Evolutionary conservation across 1,140 invertebrate species (phyloP).

Genomic region (Caenorhabditis brenneri): DNA sequence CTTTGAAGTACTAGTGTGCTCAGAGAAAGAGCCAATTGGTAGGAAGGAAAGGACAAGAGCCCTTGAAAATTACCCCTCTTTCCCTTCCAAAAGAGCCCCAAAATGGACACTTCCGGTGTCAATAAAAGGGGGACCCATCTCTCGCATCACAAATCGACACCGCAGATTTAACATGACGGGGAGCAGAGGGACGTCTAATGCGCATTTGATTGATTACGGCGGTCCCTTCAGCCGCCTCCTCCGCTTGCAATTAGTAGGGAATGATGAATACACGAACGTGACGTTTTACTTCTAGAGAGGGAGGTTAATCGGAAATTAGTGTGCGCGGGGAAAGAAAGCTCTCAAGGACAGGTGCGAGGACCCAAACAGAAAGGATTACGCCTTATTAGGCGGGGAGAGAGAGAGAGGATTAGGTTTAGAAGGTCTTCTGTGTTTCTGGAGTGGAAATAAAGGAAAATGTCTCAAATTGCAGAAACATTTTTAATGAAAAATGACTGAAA

Average conservation of each 20-base stretch:
- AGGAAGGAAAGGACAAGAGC: not conserved
- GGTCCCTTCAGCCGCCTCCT: not conserved
- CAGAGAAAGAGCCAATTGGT: not conserved
- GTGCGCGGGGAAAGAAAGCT: not conserved
- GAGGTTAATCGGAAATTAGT: not conserved
- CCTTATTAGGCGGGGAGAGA: not conserved
- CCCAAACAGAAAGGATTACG: not conserved
- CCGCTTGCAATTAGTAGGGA: not conserved
- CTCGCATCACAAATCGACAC: not conserved
- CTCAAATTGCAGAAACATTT: too few species aligned
- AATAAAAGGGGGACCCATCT: not conserved
- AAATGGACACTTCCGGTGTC: not conserved
- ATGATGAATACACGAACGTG: not conserved
- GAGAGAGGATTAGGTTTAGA: not conserved
- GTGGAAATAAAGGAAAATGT: too few species aligned
- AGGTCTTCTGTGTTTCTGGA: too few species aligned
- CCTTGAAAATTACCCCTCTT: not conserved
- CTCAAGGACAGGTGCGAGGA: not conserved
- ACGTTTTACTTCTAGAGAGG: not conserved
- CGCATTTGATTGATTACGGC: slow-evolving; percentile 25
- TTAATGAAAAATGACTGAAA: too few species aligned
- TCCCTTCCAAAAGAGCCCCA: too few species aligned
- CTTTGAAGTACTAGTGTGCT: not conserved
- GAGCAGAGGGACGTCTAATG: not conserved
- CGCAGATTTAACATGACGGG: not conserved